Evolutionary conservation across 2,113 vertebrate species (phyloP), one percentile per base, ranked within the genome.

Genomic region (Heloderma charlesbogerti): DNA sequence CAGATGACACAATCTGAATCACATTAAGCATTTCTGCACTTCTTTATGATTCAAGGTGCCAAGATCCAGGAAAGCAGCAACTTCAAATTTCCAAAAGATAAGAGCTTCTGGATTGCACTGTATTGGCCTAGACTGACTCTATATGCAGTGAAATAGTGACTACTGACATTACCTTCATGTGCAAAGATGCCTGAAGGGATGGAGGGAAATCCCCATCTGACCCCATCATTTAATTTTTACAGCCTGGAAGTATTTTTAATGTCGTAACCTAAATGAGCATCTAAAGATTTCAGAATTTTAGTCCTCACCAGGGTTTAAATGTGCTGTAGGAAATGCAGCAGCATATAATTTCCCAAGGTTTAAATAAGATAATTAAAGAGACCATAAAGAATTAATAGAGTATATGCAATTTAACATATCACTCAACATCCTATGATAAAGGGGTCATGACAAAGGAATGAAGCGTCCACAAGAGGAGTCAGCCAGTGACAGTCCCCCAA

Each of bases 1-100:
- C 31, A 31, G 63, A 90, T 79, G 60, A 67, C 34, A 54, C 63
- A 69, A n/a, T 67, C 57, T 90, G 74, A 67, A 85, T 66, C n/a
- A 48, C 45, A 86, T 78, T 84, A 31, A 4, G 74, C 40, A 85
- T 78, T 79, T 45, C 29, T 88, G 16, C 40, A 18, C 20, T 4
- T 51, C 25, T 51, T 90, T 86, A 8, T 43, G 13, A 54, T 27
- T 25, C n/a, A 69, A 51, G 34, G 31, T 43, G 43, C 16, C 43
- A 54, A 86, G 74, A 90, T 78, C 45, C n/a, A 85, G 31, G 45
- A 51, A 27, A 31, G 34, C 12, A 85, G 45, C 43, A 66, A 43
- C 13, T 84, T 9, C 43, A 45, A 15, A 16, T 88, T 54, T 81
- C 40, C 25, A 29, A 88, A 78, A 78, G 7, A 13, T 1, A 45